Conservation (phyloP, 2,888 invertebrate species). For the Oligia fasciuncula region DNA sequence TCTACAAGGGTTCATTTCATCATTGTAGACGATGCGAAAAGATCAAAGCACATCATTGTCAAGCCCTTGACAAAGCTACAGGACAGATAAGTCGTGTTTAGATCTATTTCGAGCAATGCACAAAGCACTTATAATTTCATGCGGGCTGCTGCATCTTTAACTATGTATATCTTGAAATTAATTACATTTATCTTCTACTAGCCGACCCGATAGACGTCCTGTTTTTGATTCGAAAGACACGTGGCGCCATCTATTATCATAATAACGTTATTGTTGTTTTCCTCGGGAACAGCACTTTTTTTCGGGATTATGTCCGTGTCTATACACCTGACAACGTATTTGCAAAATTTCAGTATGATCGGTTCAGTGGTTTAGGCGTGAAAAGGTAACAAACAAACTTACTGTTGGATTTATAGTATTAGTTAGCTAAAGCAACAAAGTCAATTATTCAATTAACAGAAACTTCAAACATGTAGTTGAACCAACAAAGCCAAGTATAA, state of each 20-base stretch:
- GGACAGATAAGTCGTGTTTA: neutral
- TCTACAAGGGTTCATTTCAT: neutral
- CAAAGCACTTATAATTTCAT: neutral
- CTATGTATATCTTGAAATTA: too few species aligned
- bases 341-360: too few species aligned
- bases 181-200: neutral
- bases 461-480: conserved; percentile 3
- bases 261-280: too few species aligned
- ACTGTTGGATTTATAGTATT: too few species aligned
- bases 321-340: too few species aligned
- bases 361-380: too few species aligned
- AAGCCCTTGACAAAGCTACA: neutral
- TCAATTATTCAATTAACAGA: conserved; percentile 19
- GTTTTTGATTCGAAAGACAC: too few species aligned
- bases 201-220: too few species aligned
- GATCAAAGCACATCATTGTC: neutral
- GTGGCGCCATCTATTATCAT: too few species aligned
- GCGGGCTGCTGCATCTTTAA: neutral
- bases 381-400: too few species aligned
- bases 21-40: neutral
- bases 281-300: too few species aligned
- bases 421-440: neutral
- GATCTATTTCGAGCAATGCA: neutral
- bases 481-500: conserved; percentile 5
- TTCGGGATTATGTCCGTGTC: too few species aligned